These are phyloP conservation scores for Macquaria ambigua DNA, from an alignment of 2,113 vertebrate genomes.

Conservation along the genomic window DNA sequence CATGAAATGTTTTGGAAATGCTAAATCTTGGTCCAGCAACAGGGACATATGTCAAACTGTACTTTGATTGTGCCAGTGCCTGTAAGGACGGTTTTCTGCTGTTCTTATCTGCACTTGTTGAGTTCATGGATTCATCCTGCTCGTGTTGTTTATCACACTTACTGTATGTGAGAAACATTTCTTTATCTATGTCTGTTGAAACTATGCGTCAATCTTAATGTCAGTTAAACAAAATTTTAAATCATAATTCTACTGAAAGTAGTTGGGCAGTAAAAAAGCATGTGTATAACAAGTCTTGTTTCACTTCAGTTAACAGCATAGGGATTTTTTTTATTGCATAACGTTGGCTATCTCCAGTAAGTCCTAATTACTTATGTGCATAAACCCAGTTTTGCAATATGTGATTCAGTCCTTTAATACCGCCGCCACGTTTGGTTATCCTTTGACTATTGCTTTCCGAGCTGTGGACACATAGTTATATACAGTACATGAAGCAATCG, in stretches of 20 bases:
- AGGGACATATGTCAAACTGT: neutral
- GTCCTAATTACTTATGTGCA: neutral
- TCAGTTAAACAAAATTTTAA: neutral
- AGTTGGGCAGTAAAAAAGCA: neutral
- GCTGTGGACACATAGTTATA: no score
- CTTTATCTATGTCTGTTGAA: neutral
- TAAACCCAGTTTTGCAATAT: neutral
- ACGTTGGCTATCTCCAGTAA: neutral
- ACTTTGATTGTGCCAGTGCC: no score
- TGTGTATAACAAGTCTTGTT: neutral
- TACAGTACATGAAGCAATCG: no score
- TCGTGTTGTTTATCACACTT: neutral
- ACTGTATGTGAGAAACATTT: neutral
- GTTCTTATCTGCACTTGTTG: neutral
- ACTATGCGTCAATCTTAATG: neutral
- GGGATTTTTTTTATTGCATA: neutral
- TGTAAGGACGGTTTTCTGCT: neutral
- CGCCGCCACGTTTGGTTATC: no score
- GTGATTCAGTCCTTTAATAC: neutral
- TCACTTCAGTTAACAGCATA: neutral
- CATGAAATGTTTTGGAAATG: neutral
- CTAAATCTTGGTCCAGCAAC: neutral
- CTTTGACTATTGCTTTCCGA: no score
- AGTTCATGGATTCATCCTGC: neutral
- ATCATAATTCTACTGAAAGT: neutral